phyloP scores from a whole-genome alignment of 2,113 vertebrate genomes.

The Sinocyclocheilus maitianheensis region DNA sequence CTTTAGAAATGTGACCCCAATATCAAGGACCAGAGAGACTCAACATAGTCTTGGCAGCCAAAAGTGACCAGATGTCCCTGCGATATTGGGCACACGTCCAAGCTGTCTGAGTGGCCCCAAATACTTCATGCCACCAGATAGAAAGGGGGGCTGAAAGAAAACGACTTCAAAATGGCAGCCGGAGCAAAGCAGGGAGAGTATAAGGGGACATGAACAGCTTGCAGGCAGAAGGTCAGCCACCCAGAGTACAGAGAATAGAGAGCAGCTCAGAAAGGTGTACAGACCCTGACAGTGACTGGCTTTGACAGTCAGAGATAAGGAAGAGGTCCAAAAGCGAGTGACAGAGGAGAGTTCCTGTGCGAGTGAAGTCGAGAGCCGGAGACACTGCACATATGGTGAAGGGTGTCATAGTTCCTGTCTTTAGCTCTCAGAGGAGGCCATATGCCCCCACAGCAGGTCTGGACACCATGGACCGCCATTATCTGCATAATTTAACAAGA shows the following conservation, averaged over 20 bases:
- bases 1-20: conserved; percentile 67
- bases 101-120: conserved; percentile 47
- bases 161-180: conserved; percentile 22
- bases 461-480: conserved; percentile 49
- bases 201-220: conserved; percentile 38
- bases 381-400: conserved; percentile 49
- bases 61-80: conserved; percentile 59
- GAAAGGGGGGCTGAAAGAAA: conserved; percentile 29
- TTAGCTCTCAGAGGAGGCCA: conserved; percentile 45
- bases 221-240: conserved; percentile 42
- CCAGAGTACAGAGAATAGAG: conserved; percentile 10
- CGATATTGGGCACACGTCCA: conserved; percentile 59
- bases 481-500: conserved; percentile 59
- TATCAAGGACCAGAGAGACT: conserved; percentile 59
- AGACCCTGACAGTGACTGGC: conserved; percentile 16
- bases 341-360: conserved; percentile 15
- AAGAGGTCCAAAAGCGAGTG: conserved; percentile 28
- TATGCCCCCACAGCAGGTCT: conserved; percentile 45
- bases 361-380: background rate
- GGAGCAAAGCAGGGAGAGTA: background rate
- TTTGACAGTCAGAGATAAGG: conserved; percentile 10
- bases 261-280: conserved; percentile 14
- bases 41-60: conserved; percentile 59
- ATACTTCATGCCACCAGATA: conserved; percentile 45
- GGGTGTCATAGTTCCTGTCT: conserved; percentile 43